Percentiles rank a stretch among this genome's conserved stretches.
phyloP scores from a whole-genome alignment of 2,888 invertebrate genomes.

The Slavum lentiscoides region DNA sequence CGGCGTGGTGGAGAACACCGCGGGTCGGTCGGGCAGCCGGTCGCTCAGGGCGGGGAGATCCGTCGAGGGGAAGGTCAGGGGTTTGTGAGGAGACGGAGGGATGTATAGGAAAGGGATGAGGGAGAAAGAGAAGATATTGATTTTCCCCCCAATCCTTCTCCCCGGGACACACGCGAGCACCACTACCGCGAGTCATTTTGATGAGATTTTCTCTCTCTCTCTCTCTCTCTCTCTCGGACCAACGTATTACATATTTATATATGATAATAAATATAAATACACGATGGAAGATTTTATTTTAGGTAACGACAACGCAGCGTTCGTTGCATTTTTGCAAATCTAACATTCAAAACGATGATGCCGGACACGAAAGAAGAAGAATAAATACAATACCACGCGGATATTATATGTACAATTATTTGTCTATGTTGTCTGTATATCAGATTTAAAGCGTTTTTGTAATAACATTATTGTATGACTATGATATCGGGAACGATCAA shows the following conservation, averaged over 20 bases:
- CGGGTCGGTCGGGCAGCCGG: background rate
- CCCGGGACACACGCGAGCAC: conserved; percentile 21
- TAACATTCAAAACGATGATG: too few relatives aligned
- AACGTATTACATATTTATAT: background rate
- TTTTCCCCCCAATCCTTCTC: conserved; percentile 21
- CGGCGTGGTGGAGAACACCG: background rate
- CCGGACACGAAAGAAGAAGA: too few relatives aligned
- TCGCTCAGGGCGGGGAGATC: background rate
- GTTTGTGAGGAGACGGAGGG: background rate
- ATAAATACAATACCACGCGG: too few relatives aligned
- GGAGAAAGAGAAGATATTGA: conserved; percentile 47
- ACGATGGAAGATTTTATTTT: too few relatives aligned
- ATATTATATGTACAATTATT: too few relatives aligned
- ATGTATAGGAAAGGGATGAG: background rate
- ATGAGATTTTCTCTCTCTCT: conserved; percentile 44
- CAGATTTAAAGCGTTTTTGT: too few relatives aligned
- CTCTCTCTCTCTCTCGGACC: background rate
- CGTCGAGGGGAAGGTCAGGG: background rate
- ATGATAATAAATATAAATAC: too few relatives aligned
- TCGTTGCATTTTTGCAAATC: too few relatives aligned
- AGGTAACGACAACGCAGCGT: too few relatives aligned
- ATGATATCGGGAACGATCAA: too few relatives aligned
- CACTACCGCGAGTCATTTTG: conserved; percentile 42
- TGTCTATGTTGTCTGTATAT: too few relatives aligned
- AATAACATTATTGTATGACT: too few relatives aligned